phyloP scores from a whole-genome alignment of 2,113 vertebrate species.

The Hemiprocne comata region DNA sequence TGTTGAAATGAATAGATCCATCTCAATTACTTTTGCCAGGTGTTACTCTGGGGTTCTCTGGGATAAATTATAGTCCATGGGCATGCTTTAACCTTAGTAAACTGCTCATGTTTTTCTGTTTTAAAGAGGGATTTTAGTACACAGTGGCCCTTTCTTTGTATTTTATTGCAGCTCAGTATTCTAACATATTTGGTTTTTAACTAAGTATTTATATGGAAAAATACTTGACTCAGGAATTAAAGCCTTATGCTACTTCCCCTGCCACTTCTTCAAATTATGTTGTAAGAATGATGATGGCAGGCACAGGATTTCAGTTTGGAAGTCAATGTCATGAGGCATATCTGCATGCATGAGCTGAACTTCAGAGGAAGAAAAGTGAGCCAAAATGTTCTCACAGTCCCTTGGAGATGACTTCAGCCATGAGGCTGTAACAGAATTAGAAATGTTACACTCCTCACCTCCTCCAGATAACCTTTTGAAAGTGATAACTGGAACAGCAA shows the following conservation, averaged over 20 bases:
- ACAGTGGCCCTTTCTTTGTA: not conserved
- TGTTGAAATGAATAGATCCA: not conserved
- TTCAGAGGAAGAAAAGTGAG: not conserved
- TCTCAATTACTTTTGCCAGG: not conserved
- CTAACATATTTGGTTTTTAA: not conserved
- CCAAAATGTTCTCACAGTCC: accelerated
- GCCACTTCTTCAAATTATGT: not conserved
- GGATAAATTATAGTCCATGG: not conserved
- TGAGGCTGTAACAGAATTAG: not conserved
- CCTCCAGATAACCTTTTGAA: not conserved
- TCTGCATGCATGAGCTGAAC: not conserved
- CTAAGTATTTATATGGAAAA: not conserved
- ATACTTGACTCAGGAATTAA: not conserved
- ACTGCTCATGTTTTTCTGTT: not conserved
- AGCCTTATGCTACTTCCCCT: not conserved
- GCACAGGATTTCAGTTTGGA: not conserved
- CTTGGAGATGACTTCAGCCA: accelerated
- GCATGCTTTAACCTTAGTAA: not conserved
- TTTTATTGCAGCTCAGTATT: not conserved
- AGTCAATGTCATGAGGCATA: not conserved
- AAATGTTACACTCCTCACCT: accelerated
- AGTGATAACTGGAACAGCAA: not conserved
- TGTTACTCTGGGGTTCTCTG: not conserved
- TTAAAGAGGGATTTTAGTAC: not conserved
- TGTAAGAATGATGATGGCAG: not conserved